Evolutionary conservation across 2,797 vertebrate species (phyloP).

Genomic region (Loris lydekkerianus): DNA sequence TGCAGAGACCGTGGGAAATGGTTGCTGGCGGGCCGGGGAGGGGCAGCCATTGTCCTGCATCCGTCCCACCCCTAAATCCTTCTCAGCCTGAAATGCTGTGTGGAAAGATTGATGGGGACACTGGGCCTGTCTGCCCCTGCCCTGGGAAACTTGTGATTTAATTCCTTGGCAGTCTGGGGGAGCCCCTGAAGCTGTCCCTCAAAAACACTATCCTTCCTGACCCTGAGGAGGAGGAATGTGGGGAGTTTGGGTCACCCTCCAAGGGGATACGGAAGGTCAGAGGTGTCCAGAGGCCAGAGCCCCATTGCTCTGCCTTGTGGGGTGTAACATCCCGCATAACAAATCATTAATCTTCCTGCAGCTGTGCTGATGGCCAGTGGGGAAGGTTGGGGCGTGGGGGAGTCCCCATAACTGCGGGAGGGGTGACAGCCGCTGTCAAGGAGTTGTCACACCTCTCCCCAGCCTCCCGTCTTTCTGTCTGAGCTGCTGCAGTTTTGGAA

Average conservation of each 20-base stretch:
- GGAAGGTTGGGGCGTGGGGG: not conserved
- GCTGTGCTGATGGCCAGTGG: not conserved
- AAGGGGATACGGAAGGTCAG: not conserved
- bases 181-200: constrained; percentile 7
- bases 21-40: not conserved
- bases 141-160: constrained; percentile 40
- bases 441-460: not conserved
- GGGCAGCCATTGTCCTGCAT: constrained; percentile 3
- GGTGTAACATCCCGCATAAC: not conserved
- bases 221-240: not conserved
- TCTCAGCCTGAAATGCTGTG: constrained; percentile 46
- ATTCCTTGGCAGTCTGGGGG: not conserved
- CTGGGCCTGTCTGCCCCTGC: constrained; percentile 38
- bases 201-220: constrained; percentile 29
- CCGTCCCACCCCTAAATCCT: constrained; percentile 66
- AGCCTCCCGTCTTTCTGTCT: not conserved
- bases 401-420: not conserved
- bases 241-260: not conserved
- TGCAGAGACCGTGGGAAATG: constrained; percentile 59
- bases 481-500: not conserved
- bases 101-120: constrained; percentile 74
- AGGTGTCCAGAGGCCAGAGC: not conserved
- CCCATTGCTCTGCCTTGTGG: not conserved
- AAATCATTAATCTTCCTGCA: constrained; percentile 34
- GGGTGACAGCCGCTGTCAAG: not conserved